Base-by-base conservation (phyloP, 2,797 vertebrate genomes). In the Gadopsis marmoratus region DNA sequence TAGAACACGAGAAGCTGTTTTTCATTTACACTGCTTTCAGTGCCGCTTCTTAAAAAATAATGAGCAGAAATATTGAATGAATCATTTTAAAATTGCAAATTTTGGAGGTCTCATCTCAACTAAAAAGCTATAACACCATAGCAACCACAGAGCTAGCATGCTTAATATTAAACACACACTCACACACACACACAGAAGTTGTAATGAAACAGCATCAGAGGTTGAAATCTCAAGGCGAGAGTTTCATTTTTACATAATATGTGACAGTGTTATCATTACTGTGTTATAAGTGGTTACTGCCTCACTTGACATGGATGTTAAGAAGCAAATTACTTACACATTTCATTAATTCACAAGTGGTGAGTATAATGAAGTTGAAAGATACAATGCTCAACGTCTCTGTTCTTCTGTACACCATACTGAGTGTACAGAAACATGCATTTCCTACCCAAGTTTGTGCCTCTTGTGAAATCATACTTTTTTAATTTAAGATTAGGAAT, bases 51-150 rank as follows among this genome's bases (percentile, higher is more conserved):
- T 43, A 53, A 76, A 82, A 81, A 76, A 64, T 63, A 58, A 83
- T 83, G 74, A 65, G 11, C 76, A 29, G 51, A 70, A 78, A 84
- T 76, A 74, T 14, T 69, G 59, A 74, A 83, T 86, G 39, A 86
- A 72, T 75, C 51, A 3, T 79, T 60, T 80, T 59, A 54, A 70
- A 80, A 80, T 66, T 48, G 50, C 65, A 63, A 60, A 72, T 55
- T 61, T 61, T 21, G 39, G 39, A 76, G n/a, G 53, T 65, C 74
- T 72, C 26, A 71, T 83, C 77, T 50, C 37, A 71, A 63, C 14
- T 29, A 60, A 58, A 74, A 78, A 64, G 60, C 58, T 59, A 33
- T 62, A 85, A 47, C 10, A 45, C 31, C 48, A 35, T 73, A 73
- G n/a, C 21, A 64, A 33, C 48, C 13, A 60, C 33, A 53, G 67